A percentile compares a stretch with the other conserved stretches of the same genome.
phyloP scores from a whole-genome alignment of 2,113 vertebrate genomes.

The Nothobranchius furzeri region DNA sequence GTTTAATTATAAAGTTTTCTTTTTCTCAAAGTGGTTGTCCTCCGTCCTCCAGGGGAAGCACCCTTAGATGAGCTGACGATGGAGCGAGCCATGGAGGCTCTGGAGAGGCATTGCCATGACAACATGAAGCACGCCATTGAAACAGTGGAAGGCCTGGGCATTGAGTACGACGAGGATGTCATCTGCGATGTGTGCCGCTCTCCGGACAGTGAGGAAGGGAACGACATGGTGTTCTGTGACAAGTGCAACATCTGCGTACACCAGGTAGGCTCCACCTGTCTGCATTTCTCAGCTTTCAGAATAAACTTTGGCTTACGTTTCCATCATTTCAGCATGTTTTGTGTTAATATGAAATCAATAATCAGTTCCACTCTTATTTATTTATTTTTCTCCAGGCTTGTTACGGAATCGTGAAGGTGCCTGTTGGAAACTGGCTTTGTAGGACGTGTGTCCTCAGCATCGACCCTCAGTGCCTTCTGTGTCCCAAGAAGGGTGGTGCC shows the following conservation, averaged over 20 bases:
- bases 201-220: slow-evolving; percentile 96
- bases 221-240: slow-evolving; percentile 99
- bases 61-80: slow-evolving; percentile 90
- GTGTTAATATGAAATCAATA: too few relatives aligned
- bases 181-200: slow-evolving; percentile 98
- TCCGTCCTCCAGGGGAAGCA: slow-evolving; percentile 80
- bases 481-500: slow-evolving; percentile 94
- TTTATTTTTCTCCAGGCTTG: slow-evolving; percentile 83
- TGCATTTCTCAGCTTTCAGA: too few relatives aligned
- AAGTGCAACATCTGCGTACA: slow-evolving; percentile 99
- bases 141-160: slow-evolving; percentile 95
- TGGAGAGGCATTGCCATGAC: slow-evolving; percentile 93
- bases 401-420: slow-evolving; percentile 96
- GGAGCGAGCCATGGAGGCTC: slow-evolving; percentile 92
- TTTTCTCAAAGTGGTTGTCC: too few relatives aligned
- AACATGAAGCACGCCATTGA: slow-evolving; percentile 98
- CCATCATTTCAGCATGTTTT: too few relatives aligned
- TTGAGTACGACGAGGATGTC: slow-evolving; percentile 98
- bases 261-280: slow-evolving; percentile 79
- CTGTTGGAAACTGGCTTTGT: slow-evolving; percentile 97
- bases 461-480: slow-evolving; percentile 92
- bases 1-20: too few relatives aligned
- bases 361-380: too few relatives aligned
- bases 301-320: too few relatives aligned
- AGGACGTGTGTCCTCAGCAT: slow-evolving; percentile 93